phyloP scores from a whole-genome alignment of 1,140 invertebrate genomes.

The Drosophila eugracilis region DNA sequence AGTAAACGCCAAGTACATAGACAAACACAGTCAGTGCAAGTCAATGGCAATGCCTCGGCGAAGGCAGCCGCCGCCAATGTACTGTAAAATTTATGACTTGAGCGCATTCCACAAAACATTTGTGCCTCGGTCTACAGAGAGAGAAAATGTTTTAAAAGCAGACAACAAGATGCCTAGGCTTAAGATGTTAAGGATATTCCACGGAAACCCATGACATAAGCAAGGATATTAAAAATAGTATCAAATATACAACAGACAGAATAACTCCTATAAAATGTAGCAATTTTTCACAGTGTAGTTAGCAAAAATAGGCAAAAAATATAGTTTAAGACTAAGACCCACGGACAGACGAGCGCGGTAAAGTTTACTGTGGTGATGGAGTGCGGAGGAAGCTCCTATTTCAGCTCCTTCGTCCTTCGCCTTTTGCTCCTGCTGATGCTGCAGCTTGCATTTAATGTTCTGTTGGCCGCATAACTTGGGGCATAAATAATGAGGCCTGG shows the following conservation, averaged over 20 bases:
- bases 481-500: slow-evolving; percentile 74
- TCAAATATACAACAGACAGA: no score
- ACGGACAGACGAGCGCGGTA: slow-evolving; percentile 64
- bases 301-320: slow-evolving; percentile 28
- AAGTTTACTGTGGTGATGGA: slow-evolving; percentile 64
- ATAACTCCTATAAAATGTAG: no score
- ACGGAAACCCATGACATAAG: no score
- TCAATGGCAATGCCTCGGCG: slow-evolving; percentile 59
- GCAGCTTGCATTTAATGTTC: slow-evolving; percentile 76
- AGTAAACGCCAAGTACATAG: slow-evolving; percentile 74
- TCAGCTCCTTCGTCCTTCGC: slow-evolving; percentile 19
- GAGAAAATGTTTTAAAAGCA: no score
- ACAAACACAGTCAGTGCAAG: slow-evolving; percentile 76
- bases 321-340: slow-evolving; percentile 18
- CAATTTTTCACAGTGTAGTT: slow-evolving; percentile 4
- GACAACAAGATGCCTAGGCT: no score
- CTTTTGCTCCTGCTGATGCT: slow-evolving; percentile 35
- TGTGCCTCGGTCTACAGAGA: slow-evolving; percentile 52
- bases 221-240: no score
- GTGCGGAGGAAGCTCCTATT: slow-evolving; percentile 22
- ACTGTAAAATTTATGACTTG: slow-evolving; percentile 80
- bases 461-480: slow-evolving; percentile 74
- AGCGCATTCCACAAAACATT: slow-evolving; percentile 82
- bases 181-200: no score
- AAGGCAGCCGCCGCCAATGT: slow-evolving; percentile 48